These are phyloP conservation scores for Botia kubotai DNA, from an alignment of 2,797 vertebrate genomes.

Conservation along the genomic window DNA sequence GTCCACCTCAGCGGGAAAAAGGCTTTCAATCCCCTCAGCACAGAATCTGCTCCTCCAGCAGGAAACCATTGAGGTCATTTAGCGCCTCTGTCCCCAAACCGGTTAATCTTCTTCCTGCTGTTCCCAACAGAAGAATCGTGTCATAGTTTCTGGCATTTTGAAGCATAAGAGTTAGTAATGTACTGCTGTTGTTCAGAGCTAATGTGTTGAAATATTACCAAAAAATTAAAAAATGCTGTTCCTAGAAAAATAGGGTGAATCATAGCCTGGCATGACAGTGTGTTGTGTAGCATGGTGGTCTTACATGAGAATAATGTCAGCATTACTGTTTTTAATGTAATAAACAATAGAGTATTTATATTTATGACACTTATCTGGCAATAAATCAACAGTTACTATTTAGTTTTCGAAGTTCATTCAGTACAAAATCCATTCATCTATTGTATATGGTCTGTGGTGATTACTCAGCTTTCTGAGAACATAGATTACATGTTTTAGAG, in stretches of 20 bases:
- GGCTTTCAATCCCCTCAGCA: conserved; percentile 71
- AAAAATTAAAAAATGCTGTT: neutral
- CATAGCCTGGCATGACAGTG: neutral
- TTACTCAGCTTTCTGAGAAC: neutral
- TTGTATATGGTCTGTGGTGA: neutral
- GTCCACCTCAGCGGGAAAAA: conserved; percentile 73
- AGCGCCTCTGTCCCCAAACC: conserved; percentile 57
- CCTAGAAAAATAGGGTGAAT: conserved; percentile 20
- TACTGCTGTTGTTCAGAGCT: conserved; percentile 2
- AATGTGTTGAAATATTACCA: conserved; percentile 17
- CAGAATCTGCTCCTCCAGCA: conserved; percentile 70
- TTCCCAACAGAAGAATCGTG: conserved; percentile 5
- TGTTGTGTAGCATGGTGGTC: neutral
- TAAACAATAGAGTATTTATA: neutral
- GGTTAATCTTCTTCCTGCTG: conserved; percentile 64
- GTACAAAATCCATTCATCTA: neutral
- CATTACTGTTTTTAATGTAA: neutral
- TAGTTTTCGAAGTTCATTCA: neutral
- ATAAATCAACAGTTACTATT: neutral
- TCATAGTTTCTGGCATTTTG: neutral
- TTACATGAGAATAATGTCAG: neutral
- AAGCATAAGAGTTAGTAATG: neutral
- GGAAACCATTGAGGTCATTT: conserved; percentile 71
- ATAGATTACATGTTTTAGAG: neutral
- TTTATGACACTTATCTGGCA: neutral